A percentile compares a stretch with the other conserved stretches of the same genome.
These are phyloP conservation scores for Pandemis corylana DNA, from an alignment of 2,888 invertebrate species.

Conservation along the genomic window DNA sequence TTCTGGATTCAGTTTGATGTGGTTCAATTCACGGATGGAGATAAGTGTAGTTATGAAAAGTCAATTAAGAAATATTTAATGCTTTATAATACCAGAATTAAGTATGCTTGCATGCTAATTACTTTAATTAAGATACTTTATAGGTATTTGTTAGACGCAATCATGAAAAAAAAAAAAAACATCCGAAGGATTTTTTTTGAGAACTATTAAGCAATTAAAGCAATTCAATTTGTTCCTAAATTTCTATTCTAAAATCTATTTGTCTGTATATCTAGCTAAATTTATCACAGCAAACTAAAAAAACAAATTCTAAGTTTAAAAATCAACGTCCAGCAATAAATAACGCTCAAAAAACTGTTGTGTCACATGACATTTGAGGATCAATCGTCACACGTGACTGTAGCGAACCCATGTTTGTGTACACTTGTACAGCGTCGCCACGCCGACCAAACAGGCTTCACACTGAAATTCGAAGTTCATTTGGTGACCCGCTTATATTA, in stretches of 20 bases:
- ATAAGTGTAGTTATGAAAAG: not conserved
- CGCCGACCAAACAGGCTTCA: conserved; percentile 14
- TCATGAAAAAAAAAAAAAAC: too few relatives aligned
- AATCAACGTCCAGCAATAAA: not conserved
- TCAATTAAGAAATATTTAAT: not conserved
- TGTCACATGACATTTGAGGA: conserved; percentile 20
- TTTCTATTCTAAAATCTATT: too few relatives aligned
- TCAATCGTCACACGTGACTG: conserved; percentile 32
- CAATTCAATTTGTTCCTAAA: too few relatives aligned
- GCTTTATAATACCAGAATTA: not conserved
- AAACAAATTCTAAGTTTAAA: not conserved
- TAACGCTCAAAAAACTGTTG: not conserved
- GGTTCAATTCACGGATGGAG: not conserved
- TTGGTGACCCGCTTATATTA: too few relatives aligned
- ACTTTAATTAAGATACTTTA: not conserved
- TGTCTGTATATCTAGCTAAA: too few relatives aligned
- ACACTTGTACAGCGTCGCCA: conserved; percentile 7
- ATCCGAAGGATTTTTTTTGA: too few relatives aligned
- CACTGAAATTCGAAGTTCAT: too few relatives aligned
- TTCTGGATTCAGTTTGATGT: not conserved
- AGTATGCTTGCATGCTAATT: not conserved
- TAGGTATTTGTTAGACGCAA: too few relatives aligned
- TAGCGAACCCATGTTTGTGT: conserved; percentile 39
- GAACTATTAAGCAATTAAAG: too few relatives aligned
- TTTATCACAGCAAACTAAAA: not conserved